Base-by-base conservation (phyloP, 2,888 invertebrate genomes). In the Microctonus aethiopoides region DNA sequence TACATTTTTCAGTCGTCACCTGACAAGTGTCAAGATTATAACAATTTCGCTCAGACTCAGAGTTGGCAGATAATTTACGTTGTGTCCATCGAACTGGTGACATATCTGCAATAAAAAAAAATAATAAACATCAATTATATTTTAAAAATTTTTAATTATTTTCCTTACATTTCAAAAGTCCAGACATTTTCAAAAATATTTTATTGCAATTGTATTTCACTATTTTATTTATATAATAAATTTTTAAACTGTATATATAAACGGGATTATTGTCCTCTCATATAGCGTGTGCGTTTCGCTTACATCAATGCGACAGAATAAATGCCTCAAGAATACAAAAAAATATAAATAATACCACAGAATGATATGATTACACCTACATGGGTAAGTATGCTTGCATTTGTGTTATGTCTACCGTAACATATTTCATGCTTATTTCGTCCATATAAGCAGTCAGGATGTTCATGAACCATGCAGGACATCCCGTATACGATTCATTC, bases 11-110 rank as follows among this genome's bases (percentile, higher is more conserved):
- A 57, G 84, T 85, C 73, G 88, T 87, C 71, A 88, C 85, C 76
- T 87, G 88, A 34, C 86, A 87, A 41, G 87, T 87, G 71, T 87
- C 87, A 36, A 92, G 89, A 84, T 91, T 92, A 87, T 92, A 92
- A 80, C 91, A 91, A 80, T 91, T 91, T 0, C 91, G 90, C 83
- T 92, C 91, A 71, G 91, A 91, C 78, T 91, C 91, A 79, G 89
- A 89, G 83, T 90, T 90, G n/a, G n/a, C n/a, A 83, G 89, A 90
- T 68, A 86, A 88, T 82, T 91, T 91, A 74, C 91, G 88, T 75
- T 91, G 89, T 3, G 89, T 86, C 89, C 91, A 91, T 82, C 90
- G 88, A 72, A 89, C 90, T 72, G 92, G 91, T 68, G 91, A 91
- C 88, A 90, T 88, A 85, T 92, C 92, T 92, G 89, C n/a, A 80